Conservation (phyloP, 2,888 invertebrate genomes). For the Ophonus ardosiacus region DNA sequence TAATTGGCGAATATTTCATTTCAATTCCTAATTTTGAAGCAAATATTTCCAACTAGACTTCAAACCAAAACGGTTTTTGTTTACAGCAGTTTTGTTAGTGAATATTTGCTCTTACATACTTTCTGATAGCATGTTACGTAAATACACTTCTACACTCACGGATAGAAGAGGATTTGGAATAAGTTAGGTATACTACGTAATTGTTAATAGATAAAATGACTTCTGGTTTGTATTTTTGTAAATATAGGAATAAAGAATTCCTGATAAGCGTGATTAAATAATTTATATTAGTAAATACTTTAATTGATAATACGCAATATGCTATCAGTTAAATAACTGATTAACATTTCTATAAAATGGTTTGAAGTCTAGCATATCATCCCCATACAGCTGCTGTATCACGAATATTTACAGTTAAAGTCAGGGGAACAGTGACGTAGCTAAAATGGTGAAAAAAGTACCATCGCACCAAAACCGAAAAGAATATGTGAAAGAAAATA, state of each 20-base stretch:
- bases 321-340: neutral
- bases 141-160: neutral
- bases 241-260: no score
- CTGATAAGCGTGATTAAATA: no score
- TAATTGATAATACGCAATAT: neutral
- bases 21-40: constrained; percentile 10
- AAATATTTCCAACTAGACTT: constrained; percentile 16
- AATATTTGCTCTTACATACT: neutral
- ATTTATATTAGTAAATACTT: no score
- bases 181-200: no score
- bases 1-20: neutral
- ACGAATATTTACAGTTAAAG: constrained; percentile 19
- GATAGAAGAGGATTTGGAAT: no score
- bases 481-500: no score
- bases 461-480: no score
- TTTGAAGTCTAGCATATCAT: neutral
- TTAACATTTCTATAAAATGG: neutral
- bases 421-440: neutral
- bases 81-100: neutral
- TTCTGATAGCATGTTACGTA: neutral
- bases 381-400: constrained; percentile 10
- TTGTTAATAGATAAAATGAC: no score
- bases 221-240: no score
- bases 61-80: neutral
- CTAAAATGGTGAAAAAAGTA: no score